Base-by-base conservation (phyloP, 2,113 vertebrate species). In the Dendrocopos noguchii region DNA sequence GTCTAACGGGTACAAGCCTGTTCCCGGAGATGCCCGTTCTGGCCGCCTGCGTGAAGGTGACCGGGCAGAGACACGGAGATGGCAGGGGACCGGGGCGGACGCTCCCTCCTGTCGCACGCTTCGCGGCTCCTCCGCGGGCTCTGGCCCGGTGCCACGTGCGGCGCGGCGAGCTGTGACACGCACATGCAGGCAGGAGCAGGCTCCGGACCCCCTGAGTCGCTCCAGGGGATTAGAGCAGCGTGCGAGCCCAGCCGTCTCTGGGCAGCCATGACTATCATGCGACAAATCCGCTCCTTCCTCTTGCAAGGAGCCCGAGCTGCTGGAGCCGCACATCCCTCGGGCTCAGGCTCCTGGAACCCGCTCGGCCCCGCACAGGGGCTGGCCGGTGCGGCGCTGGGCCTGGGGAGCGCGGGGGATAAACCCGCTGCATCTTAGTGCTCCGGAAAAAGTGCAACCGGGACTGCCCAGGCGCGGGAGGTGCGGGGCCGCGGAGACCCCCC, bases 211-310 rank as follows among this genome's bases (percentile, higher is more conserved):
- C 68, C 76, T 24, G 29, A 73, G 56, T 70, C 46, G 34, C 71
- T 84, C 82, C 59, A 4, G 82, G 72, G 75, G 87, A 87, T 89
- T 80, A 76, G 76, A 79, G 80, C 81, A 42, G 77, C 44, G 3
- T 14, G 76, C 36, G 29, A 91, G 90, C 79, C 44, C 27, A 91
- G 90, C 79, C 42, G 72, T 74, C 46, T 59, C 75, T 53, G 93
- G 84, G 95, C 82, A 95, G 93, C 95, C 95, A 93, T 95, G 82
- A 94, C 91, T 71, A 76, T 47, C 79, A 67, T 80, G 90, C 94
- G 72, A 53, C 88, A 94, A 91, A 82, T 17, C 52, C 81, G 50
- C 82, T 57, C 36, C 73, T 71, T 57, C 33, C 73, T 74, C 63
- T 72, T 16, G 84, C 67, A 25, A 61, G 79, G 64, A 76, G 87